Evolutionary conservation across 2,888 invertebrate species (phyloP), one percentile per base, ranked within the genome.

Genomic region (Allacma fusca): DNA sequence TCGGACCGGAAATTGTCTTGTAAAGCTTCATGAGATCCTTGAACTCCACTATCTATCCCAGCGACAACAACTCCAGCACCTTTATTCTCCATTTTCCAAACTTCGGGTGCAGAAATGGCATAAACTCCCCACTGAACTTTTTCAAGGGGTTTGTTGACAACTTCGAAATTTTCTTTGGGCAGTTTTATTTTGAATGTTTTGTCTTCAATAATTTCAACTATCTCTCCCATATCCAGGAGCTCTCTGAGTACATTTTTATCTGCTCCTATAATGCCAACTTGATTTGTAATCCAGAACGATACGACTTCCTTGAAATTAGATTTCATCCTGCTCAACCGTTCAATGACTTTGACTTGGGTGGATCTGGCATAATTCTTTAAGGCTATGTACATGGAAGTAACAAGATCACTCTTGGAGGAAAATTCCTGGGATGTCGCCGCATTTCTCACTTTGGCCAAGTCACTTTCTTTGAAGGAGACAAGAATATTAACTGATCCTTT

Each of bases 231-330:
- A 19, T 4, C 26, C 24, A 65, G 28, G 26, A 65, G 65, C 13
- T n/a, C 23, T 2, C 24, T 24, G 7, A 65, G 4, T 16, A 26
- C 21, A 26, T 4, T 21, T 65, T 24, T 12, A 24, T 65, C 65
- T 5, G 69, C 69, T 4, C 43, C 1, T 21, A 12, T n/a, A 7
- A 69, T 24, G 2, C 19, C 24, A 16, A 69, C 43, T 43, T 69
- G 21, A 24, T 69, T 69, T 12, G 69, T 43, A 19, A 69, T 69
- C 69, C 69, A 69, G 12, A 69, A 24, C 12, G 19, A 23, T 59
- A 7, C 19, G n/a, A 59, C 19, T 19, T 59, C 59, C 59, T n/a
- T n/a, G n/a, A n/a, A n/a, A n/a, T n/a, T n/a, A n/a, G n/a, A n/a
- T n/a, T n/a, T n/a, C n/a, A n/a, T n/a, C n/a, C 40, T 40, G 5